phyloP scores from a whole-genome alignment of 1,140 invertebrate genomes.

The Wasmannia auropunctata region DNA sequence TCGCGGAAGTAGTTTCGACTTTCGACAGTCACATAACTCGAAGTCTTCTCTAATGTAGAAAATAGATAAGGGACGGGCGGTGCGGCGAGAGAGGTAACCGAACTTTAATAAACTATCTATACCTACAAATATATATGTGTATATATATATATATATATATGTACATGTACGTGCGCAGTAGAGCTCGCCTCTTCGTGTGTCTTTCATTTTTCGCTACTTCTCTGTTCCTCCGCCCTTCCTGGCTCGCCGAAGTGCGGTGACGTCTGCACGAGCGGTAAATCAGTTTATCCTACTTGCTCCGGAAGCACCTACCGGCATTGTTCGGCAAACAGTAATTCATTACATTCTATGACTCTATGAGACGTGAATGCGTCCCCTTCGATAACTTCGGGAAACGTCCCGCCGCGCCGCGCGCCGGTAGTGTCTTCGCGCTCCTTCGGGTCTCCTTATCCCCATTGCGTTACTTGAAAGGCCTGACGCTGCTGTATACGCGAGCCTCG shows the following conservation, averaged over 20 bases:
- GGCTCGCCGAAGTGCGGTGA: slow-evolving; percentile 15
- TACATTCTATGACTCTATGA: slow-evolving; percentile 74
- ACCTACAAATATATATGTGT: too few relatives aligned
- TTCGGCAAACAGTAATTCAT: slow-evolving; percentile 79
- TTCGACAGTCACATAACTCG: slow-evolving; percentile 68
- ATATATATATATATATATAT: background rate
- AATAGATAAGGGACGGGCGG: slow-evolving; percentile 54
- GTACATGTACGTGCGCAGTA: background rate
- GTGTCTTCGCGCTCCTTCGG: slow-evolving; percentile 59
- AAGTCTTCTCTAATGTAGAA: slow-evolving; percentile 60
- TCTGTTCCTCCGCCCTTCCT: background rate
- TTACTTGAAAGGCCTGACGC: slow-evolving; percentile 44
- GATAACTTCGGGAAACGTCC: slow-evolving; percentile 64
- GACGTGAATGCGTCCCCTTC: slow-evolving; percentile 72
- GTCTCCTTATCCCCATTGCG: slow-evolving; percentile 36
- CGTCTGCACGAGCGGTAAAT: slow-evolving; percentile 68
- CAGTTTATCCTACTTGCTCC: slow-evolving; percentile 69
- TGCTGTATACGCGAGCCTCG: slow-evolving; percentile 57
- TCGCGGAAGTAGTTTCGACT: slow-evolving; percentile 71
- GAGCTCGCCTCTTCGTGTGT: background rate
- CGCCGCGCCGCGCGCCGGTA: too few relatives aligned
- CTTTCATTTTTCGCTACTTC: background rate
- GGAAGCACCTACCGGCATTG: slow-evolving; percentile 68
- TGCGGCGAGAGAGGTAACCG: slow-evolving; percentile 31
- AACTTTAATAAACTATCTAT: slow-evolving; percentile 76